Percentiles rank a stretch among this genome's conserved stretches.
Evolutionary conservation across 2,888 invertebrate genomes (phyloP).

Genomic region (Sphaerophoria taeniata): DNA sequence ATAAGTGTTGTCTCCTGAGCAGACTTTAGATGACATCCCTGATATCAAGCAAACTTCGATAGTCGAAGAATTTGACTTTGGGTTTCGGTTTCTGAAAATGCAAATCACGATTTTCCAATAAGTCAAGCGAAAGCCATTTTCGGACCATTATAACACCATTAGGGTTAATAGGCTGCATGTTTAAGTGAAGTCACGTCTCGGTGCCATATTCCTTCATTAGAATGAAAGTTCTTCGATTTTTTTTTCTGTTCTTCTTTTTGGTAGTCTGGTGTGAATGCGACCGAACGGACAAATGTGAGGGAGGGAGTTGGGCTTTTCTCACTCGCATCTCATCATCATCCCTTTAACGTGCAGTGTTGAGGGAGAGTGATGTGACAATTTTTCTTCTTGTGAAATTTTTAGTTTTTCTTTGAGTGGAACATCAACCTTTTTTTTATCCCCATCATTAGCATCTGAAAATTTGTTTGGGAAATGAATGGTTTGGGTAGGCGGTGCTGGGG

Average conservation of each 20-base stretch:
- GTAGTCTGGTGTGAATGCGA: conserved; percentile 1
- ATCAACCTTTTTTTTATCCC: conserved; percentile 3
- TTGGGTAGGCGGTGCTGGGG: no score
- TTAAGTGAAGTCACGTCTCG: conserved; percentile 70
- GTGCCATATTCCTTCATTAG: conserved; percentile 73
- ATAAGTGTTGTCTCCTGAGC: conserved; percentile 28
- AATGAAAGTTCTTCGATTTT: conserved; percentile 72
- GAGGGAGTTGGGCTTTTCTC: neutral
- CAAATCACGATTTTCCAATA: conserved; percentile 76
- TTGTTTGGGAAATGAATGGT: conserved; percentile 7
- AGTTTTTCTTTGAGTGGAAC: neutral
- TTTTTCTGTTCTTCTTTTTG: conserved; percentile 47
- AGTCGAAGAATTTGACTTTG: no score
- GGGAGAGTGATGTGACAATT: conserved; percentile 59
- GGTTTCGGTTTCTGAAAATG: conserved; percentile 52
- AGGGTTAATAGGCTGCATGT: conserved; percentile 75
- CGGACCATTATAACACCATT: conserved; percentile 75
- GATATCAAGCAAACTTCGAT: conserved; percentile 25
- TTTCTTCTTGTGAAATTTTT: conserved; percentile 15
- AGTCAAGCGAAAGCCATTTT: conserved; percentile 75
- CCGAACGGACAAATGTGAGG: neutral
- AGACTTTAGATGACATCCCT: conserved; percentile 28
- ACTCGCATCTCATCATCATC: neutral
- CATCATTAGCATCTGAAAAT: conserved; percentile 56
- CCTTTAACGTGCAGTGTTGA: neutral